Evolutionary conservation across 2,797 vertebrate genomes (phyloP).

Genomic region (Rhynchotus rufescens): DNA sequence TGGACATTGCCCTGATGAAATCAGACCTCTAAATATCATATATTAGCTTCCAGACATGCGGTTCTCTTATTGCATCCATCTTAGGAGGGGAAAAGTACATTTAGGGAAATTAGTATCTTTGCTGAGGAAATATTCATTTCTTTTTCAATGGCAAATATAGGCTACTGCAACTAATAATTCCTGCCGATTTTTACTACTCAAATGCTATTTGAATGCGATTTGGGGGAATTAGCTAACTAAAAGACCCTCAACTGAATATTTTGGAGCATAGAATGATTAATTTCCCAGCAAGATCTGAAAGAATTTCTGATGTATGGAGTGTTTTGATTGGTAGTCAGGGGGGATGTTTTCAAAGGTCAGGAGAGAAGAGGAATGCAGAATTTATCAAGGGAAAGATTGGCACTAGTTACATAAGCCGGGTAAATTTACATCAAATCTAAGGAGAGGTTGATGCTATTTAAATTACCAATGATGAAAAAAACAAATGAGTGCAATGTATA

Average conservation of each 20-base stretch:
- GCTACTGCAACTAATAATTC: conserved; percentile 29
- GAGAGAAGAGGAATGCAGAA: conserved; percentile 58
- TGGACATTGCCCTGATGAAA: not conserved
- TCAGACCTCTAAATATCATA: conserved; percentile 11
- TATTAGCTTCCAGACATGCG: not conserved
- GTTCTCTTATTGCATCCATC: not conserved
- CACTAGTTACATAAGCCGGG: conserved; percentile 52
- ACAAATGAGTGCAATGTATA: not conserved
- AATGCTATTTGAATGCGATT: conserved; percentile 58
- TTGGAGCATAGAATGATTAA: conserved; percentile 65
- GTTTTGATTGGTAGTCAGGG: conserved; percentile 69
- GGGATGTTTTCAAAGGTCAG: conserved; percentile 74
- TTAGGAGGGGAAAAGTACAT: conserved; percentile 44
- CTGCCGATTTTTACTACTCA: conserved; percentile 65
- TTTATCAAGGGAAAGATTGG: conserved; percentile 60
- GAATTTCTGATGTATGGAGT: conserved; percentile 62
- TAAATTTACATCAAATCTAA: conserved; percentile 52
- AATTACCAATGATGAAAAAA: conserved; percentile 6
- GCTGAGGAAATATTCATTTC: conserved; percentile 13
- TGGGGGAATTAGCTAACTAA: conserved; percentile 69
- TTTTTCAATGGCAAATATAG: conserved; percentile 56
- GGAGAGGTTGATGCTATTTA: conserved; percentile 24
- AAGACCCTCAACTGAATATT: conserved; percentile 68
- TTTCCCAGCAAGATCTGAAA: conserved; percentile 58
- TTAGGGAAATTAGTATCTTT: conserved; percentile 61